These are phyloP conservation scores for Etheostoma perlongum DNA, from an alignment of 2,797 vertebrate genomes.

Conservation along the genomic window DNA sequence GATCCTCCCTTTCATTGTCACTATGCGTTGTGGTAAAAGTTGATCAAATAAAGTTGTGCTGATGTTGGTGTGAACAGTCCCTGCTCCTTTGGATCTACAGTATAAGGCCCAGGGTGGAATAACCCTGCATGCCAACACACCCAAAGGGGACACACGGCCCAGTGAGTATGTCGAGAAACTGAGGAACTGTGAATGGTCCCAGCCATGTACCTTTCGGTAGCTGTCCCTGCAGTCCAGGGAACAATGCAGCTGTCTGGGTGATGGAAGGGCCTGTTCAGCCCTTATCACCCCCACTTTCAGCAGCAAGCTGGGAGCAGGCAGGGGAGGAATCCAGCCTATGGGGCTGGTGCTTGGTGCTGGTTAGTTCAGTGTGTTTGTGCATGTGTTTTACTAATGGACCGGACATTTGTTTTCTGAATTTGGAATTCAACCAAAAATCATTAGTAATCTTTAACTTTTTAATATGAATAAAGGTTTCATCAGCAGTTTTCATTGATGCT, in stretches of 20 bases:
- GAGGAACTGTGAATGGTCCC: slow-evolving; percentile 48
- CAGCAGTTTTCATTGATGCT: background rate
- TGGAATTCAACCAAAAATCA: background rate
- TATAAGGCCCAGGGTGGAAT: slow-evolving; percentile 31
- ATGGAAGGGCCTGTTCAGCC: slow-evolving; percentile 70
- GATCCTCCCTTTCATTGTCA: background rate
- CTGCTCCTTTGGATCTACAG: slow-evolving; percentile 27
- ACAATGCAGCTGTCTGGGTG: slow-evolving; percentile 78
- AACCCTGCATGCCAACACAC: slow-evolving; percentile 37
- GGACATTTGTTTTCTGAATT: background rate
- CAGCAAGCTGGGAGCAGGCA: slow-evolving; percentile 10
- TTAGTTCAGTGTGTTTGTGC: slow-evolving; percentile 27
- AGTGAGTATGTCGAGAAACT: slow-evolving; percentile 65
- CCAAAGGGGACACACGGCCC: slow-evolving; percentile 46
- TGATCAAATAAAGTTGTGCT: slow-evolving; percentile 13
- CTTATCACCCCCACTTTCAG: slow-evolving; percentile 46
- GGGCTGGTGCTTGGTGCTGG: slow-evolving; percentile 5
- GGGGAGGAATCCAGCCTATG: background rate
- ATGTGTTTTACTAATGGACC: slow-evolving; percentile 3
- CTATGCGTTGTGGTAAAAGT: background rate
- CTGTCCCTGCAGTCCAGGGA: slow-evolving; percentile 67
- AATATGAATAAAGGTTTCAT: background rate
- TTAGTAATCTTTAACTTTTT: background rate
- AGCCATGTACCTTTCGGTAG: slow-evolving; percentile 54
- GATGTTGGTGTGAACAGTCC: background rate